Conservation (phyloP, 2,888 invertebrate genomes). For the Caenorhabditis angaria region DNA sequence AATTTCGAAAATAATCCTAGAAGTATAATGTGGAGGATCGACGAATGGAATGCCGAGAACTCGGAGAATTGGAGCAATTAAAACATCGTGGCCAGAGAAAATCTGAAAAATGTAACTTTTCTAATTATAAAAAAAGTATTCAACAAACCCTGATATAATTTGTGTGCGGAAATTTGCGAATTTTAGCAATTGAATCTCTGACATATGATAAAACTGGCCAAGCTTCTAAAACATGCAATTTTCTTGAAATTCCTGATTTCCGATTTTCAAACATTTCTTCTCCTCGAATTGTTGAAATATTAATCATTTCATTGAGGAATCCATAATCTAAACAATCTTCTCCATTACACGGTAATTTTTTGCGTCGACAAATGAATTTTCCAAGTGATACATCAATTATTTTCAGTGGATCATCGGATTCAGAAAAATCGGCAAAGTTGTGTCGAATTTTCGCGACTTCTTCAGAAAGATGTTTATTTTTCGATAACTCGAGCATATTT, state of each 20-base stretch:
- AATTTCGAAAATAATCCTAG: conserved; percentile 84
- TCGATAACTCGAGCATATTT: not conserved
- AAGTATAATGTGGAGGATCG: conserved; percentile 82
- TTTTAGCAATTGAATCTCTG: conserved; percentile 18
- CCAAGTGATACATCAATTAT: conserved; percentile 41
- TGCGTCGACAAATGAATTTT: conserved; percentile 32
- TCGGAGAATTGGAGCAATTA: conserved; percentile 52
- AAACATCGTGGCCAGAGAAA: conserved; percentile 56
- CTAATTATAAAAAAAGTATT: not conserved
- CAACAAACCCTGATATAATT: conserved; percentile 43
- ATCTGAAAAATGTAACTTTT: conserved; percentile 32
- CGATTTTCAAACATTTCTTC: conserved; percentile 34
- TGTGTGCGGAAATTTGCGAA: conserved; percentile 45
- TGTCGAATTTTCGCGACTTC: conserved; percentile 12
- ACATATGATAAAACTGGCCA: conserved; percentile 41
- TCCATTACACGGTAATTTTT: conserved; percentile 28
- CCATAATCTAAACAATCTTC: conserved; percentile 29
- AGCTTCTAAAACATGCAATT: conserved; percentile 31
- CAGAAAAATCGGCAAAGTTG: conserved; percentile 10
- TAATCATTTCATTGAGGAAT: conserved; percentile 36
- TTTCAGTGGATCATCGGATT: conserved; percentile 31
- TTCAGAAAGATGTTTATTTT: conserved; percentile 15
- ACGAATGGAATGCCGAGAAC: conserved; percentile 48
- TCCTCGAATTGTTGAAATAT: conserved; percentile 46
- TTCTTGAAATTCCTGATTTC: conserved; percentile 20